Base-by-base conservation (phyloP, 2,113 vertebrate genomes). In the Gasterosteus nipponicus region DNA sequence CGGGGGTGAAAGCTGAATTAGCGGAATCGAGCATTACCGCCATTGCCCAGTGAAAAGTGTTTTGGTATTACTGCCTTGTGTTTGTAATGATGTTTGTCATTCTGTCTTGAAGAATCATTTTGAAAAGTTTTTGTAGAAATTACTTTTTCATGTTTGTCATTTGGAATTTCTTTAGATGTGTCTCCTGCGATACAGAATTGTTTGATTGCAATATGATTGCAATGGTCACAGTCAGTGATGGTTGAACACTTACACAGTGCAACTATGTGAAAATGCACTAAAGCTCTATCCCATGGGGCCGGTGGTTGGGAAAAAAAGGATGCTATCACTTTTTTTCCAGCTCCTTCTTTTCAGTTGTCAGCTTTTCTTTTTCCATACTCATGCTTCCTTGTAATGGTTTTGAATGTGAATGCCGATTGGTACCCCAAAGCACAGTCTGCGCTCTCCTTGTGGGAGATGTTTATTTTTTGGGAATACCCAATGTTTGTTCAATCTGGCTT, bases 321-420 rank as follows among this genome's bases (percentile, higher is more conserved):
- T 46, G 65, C 84, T 92, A 64, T 73, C 77, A 4, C 90, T 92
- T 70, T 56, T 75, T 73, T 12, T 54, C 60, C 68, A 58, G 61
- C 69, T 90, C 58, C 73, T 82, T 4, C n/a, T 73, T 71, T 73
- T 77, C 11, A n/a, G 22, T 62, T 73, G 53, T 77, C 61, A 59
- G 74, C 15, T 81, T 80, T 81, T 68, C 39, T 72, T 26, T 69
- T 73, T 67, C 22, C 33, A 14, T 69, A 49, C 31, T 76, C 15
- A 16, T 49, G 15, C 46, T 38, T 44, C 19, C 16, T 7, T 63
- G 41, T 41, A 47, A 29, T 60, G 15, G 51, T 58, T 69, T 63
- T 74, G 26, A 47, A n/a, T 2, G 6, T 59, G 16, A 58, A 19
- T 62, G 18, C 31, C 53, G 42, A 76, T 16, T 2, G 29, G 16